Conservation (phyloP, 2,888 invertebrate species). For the Melinaea marsaeus region DNA sequence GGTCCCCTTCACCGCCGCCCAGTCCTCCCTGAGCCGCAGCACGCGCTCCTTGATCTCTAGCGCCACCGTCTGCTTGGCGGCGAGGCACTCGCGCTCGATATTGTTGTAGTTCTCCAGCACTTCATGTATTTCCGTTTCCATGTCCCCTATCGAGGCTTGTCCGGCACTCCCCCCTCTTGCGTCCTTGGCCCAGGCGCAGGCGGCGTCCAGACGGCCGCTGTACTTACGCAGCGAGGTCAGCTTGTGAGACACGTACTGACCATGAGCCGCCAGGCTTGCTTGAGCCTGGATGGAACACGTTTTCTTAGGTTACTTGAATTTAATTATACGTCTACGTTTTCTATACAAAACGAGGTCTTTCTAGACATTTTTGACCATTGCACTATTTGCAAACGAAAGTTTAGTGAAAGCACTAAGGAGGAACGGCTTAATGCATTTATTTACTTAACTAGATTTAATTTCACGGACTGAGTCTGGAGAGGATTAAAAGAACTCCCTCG, state of each 20-base stretch:
- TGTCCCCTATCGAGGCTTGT: constrained; percentile 57
- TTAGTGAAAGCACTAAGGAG: not conserved
- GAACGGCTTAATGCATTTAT: constrained; percentile 12
- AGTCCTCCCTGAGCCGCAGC: constrained; percentile 30
- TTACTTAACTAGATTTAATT: constrained; percentile 22
- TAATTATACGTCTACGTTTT: not conserved
- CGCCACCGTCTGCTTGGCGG: constrained; percentile 67
- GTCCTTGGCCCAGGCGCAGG: constrained; percentile 67
- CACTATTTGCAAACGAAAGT: no score
- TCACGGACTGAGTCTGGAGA: constrained; percentile 4
- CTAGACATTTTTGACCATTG: no score
- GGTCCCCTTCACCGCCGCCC: constrained; percentile 46
- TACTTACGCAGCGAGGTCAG: constrained; percentile 77
- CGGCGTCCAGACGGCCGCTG: constrained; percentile 73
- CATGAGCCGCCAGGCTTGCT: constrained; percentile 68
- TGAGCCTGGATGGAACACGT: constrained; percentile 53
- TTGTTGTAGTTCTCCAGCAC: constrained; percentile 81
- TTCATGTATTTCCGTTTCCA: constrained; percentile 79
- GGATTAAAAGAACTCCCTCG: constrained; percentile 12
- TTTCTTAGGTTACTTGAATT: no score
- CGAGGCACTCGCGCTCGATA: constrained; percentile 73
- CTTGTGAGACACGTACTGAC: constrained; percentile 76
- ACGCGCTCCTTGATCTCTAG: constrained; percentile 36
- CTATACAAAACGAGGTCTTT: no score
- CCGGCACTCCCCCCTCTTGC: constrained; percentile 23